phyloP scores from a whole-genome alignment of 2,888 invertebrate genomes.

The Dynastes hyllus region DNA sequence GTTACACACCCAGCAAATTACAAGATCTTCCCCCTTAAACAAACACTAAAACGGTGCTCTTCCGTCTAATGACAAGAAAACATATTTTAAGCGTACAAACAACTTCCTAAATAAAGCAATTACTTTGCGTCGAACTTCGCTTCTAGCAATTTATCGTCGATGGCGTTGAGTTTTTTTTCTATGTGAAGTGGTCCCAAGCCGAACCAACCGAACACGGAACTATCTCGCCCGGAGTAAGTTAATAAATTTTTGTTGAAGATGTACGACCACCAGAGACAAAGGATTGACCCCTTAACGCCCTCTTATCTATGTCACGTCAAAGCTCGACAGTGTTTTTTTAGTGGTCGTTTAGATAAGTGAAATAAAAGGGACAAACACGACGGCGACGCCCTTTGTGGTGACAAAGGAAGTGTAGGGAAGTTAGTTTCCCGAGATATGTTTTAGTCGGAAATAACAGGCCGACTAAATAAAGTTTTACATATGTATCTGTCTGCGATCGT shows the following conservation, averaged over 20 bases:
- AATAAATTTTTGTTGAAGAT: constrained; percentile 49
- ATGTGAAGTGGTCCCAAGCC: constrained; percentile 27
- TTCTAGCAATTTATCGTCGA: constrained; percentile 21
- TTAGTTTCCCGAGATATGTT: constrained; percentile 20
- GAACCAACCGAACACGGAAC: constrained; percentile 29
- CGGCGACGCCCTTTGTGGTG: constrained; percentile 30
- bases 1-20: not conserved
- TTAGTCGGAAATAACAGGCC: constrained; percentile 23
- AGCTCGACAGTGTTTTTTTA: constrained; percentile 42
- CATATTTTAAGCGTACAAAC: constrained; percentile 29
- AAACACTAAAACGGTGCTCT: not conserved
- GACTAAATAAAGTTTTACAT: constrained; percentile 39
- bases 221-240: constrained; percentile 43
- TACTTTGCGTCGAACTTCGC: constrained; percentile 27
- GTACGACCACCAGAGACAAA: constrained; percentile 48
- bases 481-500: not conserved
- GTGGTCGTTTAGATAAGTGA: constrained; percentile 47
- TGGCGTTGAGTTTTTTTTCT: constrained; percentile 32
- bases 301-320: constrained; percentile 50
- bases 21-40: not conserved
- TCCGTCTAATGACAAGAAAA: constrained; percentile 9
- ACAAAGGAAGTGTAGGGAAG: constrained; percentile 24
- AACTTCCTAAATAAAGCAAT: constrained; percentile 33
- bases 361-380: constrained; percentile 45
- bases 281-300: constrained; percentile 50